These are phyloP conservation scores for Apaloderma vittatum DNA, from an alignment of 2,113 vertebrate genomes.

Conservation along the genomic window DNA sequence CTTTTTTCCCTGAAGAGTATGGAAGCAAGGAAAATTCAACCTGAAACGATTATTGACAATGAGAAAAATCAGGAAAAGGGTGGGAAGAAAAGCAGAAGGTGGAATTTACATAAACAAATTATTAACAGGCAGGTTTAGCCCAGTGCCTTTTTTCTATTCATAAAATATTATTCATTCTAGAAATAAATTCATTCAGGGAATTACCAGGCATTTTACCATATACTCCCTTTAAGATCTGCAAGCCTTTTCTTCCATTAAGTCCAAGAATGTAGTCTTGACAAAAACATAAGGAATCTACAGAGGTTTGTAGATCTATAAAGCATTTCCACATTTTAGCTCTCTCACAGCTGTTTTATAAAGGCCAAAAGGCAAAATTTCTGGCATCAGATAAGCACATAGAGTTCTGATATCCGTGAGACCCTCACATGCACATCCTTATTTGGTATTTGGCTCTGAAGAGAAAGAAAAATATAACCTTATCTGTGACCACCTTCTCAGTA, in stretches of 20 bases:
- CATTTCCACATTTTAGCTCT: neutral
- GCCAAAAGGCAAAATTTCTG: constrained; percentile 2
- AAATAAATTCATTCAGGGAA: neutral
- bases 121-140: neutral
- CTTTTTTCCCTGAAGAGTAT: neutral
- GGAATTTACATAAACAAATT: neutral
- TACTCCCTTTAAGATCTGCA: neutral
- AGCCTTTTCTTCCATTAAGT: neutral
- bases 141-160: neutral
- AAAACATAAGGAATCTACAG: constrained; percentile 7
- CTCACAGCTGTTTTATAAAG: constrained; percentile 19
- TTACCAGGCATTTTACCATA: neutral
- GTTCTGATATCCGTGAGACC: neutral
- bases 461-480: neutral
- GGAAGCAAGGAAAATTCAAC: neutral
- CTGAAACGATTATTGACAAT: neutral
- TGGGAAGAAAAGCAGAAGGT: neutral
- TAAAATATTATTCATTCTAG: neutral
- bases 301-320: neutral
- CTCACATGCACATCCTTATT: neutral
- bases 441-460: neutral
- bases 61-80: neutral
- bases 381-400: neutral
- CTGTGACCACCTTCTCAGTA: neutral
- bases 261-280: neutral